Evolutionary conservation across 92 coral and sea anemone genomes (phyloP).

Genomic region (Parazoanthus swiftii): DNA sequence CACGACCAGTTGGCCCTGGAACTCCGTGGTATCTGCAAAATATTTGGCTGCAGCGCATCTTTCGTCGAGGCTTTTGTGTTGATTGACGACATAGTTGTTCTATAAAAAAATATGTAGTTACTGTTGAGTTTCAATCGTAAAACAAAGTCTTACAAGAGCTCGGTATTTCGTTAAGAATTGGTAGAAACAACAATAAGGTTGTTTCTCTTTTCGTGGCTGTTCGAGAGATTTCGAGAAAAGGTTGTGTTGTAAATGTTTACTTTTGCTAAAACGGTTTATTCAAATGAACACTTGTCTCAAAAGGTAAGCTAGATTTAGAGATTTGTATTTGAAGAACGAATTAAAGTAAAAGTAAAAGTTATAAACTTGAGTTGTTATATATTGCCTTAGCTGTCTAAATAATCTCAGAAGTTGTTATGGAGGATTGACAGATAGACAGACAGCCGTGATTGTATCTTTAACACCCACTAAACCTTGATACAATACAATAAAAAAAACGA

Average conservation of each 20-base stretch:
- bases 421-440: not conserved
- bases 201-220: too few relatives aligned
- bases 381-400: too few relatives aligned
- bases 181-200: too few relatives aligned
- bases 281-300: not conserved
- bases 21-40: not conserved
- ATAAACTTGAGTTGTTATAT: too few relatives aligned
- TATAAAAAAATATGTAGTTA: not conserved
- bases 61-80: conserved; percentile 25
- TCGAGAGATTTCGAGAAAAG: too few relatives aligned
- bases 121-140: not conserved
- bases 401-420: too few relatives aligned
- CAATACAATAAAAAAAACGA: too few relatives aligned
- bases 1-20: conserved; percentile 35
- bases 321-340: too few relatives aligned
- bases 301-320: too few relatives aligned
- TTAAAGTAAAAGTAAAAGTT: too few relatives aligned
- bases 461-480: too few relatives aligned
- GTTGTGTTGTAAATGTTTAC: not conserved
- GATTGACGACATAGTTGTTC: conserved; percentile 17
- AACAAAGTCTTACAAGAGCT: not conserved
- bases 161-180: not conserved
- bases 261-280: not conserved
- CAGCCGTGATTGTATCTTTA: not conserved
- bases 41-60: conserved; percentile 22